Conservation (phyloP, 2,113 vertebrate genomes). For the Plectropomus leopardus region DNA sequence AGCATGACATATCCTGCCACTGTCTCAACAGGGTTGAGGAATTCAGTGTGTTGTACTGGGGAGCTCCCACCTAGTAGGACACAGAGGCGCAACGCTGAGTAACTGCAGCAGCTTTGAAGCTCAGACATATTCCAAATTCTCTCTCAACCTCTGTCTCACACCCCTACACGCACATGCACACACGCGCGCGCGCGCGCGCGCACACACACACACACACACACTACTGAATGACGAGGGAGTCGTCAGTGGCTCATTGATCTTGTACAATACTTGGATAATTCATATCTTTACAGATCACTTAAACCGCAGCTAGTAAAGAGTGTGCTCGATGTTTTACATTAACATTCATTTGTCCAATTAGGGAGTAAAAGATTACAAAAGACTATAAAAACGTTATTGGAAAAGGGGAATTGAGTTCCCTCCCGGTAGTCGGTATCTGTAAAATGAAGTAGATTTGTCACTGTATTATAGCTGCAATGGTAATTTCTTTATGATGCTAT, state of each 20-base stretch:
- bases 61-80: background rate
- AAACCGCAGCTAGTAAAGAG: background rate
- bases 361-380: conserved; percentile 3
- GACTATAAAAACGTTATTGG: background rate
- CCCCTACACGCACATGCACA: background rate
- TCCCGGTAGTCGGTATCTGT: background rate
- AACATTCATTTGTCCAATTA: conserved; percentile 1
- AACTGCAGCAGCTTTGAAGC: conserved; percentile 9
- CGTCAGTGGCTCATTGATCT: conserved; percentile 17
- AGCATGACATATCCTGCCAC: background rate
- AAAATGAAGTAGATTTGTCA: background rate
- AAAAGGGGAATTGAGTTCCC: background rate
- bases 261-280: background rate
- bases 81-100: background rate
- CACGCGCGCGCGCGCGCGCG: background rate
- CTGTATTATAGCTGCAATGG: background rate
- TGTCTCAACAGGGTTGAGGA: background rate
- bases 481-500: background rate
- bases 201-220: background rate
- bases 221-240: background rate
- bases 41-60: background rate
- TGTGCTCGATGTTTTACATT: conserved; percentile 1
- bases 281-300: background rate
- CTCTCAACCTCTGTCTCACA: background rate
- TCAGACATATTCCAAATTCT: conserved; percentile 17